Base-by-base conservation (phyloP, 2,113 vertebrate genomes). In the Columbina picui region DNA sequence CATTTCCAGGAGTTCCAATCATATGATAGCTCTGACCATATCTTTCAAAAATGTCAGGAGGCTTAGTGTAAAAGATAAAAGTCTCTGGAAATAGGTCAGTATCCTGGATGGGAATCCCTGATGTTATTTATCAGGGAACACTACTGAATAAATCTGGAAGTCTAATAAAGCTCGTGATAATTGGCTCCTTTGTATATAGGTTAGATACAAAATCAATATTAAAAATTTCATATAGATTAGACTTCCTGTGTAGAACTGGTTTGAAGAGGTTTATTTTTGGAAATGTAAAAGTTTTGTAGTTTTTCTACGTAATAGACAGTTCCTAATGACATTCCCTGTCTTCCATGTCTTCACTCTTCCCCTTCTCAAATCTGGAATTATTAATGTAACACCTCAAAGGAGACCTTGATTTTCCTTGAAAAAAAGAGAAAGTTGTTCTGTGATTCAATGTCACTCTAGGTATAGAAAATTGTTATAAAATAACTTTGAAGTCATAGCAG, bases 281-380 rank as follows among this genome's bases (percentile, higher is more conserved):
- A 85, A 88, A 86, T 0, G 0, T 39, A 19, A 6, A 80, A 57
- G 3, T 79, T 71, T 68, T 1, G 1, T 41, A 6, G 1, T 15
- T 68, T 82, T 71, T 67, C 11, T 86, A 6, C 25, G 14, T 53
- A 79, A 50, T 17, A 59, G 34, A 30, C 6, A 36, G 10, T 45
- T 73, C n/a, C 4, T 45, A 79, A 47, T 30, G 11, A 39, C 22
- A 59, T 47, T 90, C 6, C 17, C 36, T 69, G 26, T 78, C 88
- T 43, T 60, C 29, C 34, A 29, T 36, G 11, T 61, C 64, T 85
- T 82, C 43, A 10, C 9, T 39, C 16, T 73, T 76, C 53, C 7
- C 8, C 7, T 69, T 74, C n/a, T 83, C 55, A 73, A 30, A 90
- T 41, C 41, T 70, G 36, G 11, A 92, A 68, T 38, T 67, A 23